A percentile compares a stretch with the other conserved stretches of the same genome.
Conservation (phyloP, 2,113 vertebrate genomes). For the Axis porcinus region DNA sequence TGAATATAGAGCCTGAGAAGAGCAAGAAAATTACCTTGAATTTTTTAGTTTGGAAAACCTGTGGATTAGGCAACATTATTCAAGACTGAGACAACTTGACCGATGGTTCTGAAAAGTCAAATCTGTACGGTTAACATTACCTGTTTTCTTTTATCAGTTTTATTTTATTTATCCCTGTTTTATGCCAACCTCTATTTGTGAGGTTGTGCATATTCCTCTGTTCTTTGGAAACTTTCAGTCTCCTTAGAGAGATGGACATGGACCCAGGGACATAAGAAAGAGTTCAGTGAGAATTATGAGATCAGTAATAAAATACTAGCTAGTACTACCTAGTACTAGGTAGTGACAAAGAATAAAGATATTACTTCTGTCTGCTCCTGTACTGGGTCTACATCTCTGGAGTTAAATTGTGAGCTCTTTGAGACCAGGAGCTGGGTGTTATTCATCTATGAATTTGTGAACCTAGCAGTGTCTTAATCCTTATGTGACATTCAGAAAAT, state of each 20-base stretch:
- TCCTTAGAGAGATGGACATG: background rate
- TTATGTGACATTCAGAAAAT: background rate
- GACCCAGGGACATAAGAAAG: background rate
- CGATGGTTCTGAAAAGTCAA: background rate
- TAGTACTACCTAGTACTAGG: accelerated
- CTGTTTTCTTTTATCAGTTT: background rate
- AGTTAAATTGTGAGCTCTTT: background rate
- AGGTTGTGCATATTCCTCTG: background rate
- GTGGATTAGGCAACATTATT: background rate
- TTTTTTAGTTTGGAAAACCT: background rate
- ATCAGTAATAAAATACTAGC: background rate
- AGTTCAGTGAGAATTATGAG: background rate
- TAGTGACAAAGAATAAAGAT: background rate
- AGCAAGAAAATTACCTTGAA: background rate
- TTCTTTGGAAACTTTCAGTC: background rate
- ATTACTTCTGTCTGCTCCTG: background rate
- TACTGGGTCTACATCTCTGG: background rate
- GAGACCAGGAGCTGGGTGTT: background rate
- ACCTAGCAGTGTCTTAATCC: background rate
- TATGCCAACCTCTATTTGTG: background rate
- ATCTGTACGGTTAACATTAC: background rate
- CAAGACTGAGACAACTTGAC: background rate
- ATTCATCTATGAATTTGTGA: background rate
- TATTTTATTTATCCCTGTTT: background rate
- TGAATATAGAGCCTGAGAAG: background rate